phyloP scores from a whole-genome alignment of 2,888 invertebrate genomes.

The Celastrina argiolus region DNA sequence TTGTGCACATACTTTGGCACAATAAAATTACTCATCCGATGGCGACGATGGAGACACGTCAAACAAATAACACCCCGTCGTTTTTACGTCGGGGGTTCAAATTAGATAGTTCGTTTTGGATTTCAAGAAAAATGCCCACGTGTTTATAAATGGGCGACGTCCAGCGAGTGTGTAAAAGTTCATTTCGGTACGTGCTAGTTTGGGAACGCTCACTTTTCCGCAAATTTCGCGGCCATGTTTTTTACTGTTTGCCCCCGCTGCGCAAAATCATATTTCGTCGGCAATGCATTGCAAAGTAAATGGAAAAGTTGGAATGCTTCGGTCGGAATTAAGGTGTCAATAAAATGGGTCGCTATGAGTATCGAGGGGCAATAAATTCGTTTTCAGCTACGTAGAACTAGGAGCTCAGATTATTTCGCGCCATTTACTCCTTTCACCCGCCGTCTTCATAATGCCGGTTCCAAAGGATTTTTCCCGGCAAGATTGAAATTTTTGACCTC shows the following conservation, averaged over 20 bases:
- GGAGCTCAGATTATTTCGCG: constrained; percentile 74
- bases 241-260: constrained; percentile 38
- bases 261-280: constrained; percentile 30
- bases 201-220: constrained; percentile 53
- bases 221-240: constrained; percentile 35
- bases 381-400: constrained; percentile 71
- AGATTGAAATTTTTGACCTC: constrained; percentile 61
- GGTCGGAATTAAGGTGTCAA: constrained; percentile 58
- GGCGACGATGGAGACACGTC: too few relatives aligned
- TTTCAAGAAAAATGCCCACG: background rate
- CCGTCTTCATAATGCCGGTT: constrained; percentile 66
- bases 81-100: too few relatives aligned
- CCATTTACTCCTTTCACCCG: constrained; percentile 74
- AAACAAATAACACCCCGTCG: too few relatives aligned
- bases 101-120: background rate
- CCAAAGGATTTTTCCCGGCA: constrained; percentile 58
- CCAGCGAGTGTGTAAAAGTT: constrained; percentile 51
- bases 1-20: too few relatives aligned
- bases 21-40: too few relatives aligned
- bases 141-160: constrained; percentile 41
- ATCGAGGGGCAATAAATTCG: constrained; percentile 71
- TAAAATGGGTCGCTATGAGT: constrained; percentile 57
- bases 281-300: constrained; percentile 25
- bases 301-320: constrained; percentile 25
- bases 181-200: constrained; percentile 56